phyloP scores from a whole-genome alignment of 2,888 invertebrate species.

The Bhutanitis thaidina region DNA sequence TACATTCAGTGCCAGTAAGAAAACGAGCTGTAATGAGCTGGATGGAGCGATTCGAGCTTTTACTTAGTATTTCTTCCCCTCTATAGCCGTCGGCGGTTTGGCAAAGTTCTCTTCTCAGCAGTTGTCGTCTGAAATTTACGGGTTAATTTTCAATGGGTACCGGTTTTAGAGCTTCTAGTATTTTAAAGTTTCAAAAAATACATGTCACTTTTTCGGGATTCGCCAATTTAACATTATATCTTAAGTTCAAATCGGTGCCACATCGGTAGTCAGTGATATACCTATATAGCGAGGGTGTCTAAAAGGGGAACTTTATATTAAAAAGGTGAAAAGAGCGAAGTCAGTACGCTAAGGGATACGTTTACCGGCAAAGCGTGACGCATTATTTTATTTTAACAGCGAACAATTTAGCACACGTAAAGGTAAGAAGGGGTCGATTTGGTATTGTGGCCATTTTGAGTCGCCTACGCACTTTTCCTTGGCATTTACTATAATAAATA shows the following conservation, averaged over 20 bases:
- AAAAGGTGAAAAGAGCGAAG: conserved; percentile 35
- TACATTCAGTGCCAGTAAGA: conserved; percentile 31
- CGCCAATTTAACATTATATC: conserved; percentile 1
- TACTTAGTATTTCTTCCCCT: conserved; percentile 42
- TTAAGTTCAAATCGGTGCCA: not conserved
- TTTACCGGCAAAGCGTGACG: conserved; percentile 37
- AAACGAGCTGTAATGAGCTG: conserved; percentile 55
- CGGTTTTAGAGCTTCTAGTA: conserved; percentile 58
- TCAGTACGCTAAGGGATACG: conserved; percentile 34
- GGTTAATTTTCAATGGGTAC: conserved; percentile 74
- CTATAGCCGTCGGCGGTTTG: conserved; percentile 68
- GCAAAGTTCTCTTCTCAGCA: conserved; percentile 71
- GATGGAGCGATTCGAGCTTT: conserved; percentile 47
- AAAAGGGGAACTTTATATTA: conserved; percentile 25
- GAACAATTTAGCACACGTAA: conserved; percentile 30
- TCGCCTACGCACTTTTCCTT: not conserved
- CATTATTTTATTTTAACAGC: conserved; percentile 43
- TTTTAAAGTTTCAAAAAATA: conserved; percentile 52
- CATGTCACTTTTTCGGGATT: conserved; percentile 6
- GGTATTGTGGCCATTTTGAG: conserved; percentile 17
- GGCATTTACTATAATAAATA: conserved; percentile 7
- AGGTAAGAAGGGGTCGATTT: conserved; percentile 20
- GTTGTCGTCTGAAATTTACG: conserved; percentile 77
- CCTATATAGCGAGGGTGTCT: not conserved
- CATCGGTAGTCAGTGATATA: not conserved